Percentiles rank a stretch among this genome's conserved stretches.
Evolutionary conservation across 2,113 vertebrate genomes (phyloP).

Genomic region (Tautogolabrus adspersus): DNA sequence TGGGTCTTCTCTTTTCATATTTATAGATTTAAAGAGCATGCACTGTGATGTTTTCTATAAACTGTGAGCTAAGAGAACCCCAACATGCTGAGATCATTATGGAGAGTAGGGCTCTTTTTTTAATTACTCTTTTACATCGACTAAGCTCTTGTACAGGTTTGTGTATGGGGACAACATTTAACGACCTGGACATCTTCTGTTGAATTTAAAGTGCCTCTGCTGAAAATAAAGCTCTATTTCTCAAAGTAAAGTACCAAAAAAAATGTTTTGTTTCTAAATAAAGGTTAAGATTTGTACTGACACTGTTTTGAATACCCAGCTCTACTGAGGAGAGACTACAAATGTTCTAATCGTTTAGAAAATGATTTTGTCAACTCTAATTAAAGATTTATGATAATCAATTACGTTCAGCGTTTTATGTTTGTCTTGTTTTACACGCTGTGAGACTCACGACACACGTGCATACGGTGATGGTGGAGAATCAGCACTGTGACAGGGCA

Average conservation of each 20-base stretch:
- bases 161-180: too few species aligned
- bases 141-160: neutral
- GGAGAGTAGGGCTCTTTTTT: neutral
- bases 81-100: neutral
- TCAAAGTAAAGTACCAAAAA: neutral
- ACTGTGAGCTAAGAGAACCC: neutral
- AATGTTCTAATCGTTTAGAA: neutral
- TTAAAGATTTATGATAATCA: conserved; percentile 17
- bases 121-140: too few species aligned
- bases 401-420: conserved; percentile 26
- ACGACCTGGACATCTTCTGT: too few species aligned
- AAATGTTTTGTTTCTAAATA: too few species aligned
- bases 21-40: neutral
- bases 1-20: neutral
- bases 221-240: neutral
- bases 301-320: neutral
- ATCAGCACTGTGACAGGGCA: conserved; percentile 17
- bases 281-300: too few species aligned
- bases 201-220: too few species aligned
- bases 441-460: too few species aligned
- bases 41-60: neutral
- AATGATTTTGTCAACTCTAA: neutral
- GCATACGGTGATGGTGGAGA: neutral
- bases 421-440: conserved; percentile 1
- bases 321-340: too few species aligned